Base-by-base conservation (phyloP, 1,140 invertebrate genomes). In the Batillaria attramentaria region DNA sequence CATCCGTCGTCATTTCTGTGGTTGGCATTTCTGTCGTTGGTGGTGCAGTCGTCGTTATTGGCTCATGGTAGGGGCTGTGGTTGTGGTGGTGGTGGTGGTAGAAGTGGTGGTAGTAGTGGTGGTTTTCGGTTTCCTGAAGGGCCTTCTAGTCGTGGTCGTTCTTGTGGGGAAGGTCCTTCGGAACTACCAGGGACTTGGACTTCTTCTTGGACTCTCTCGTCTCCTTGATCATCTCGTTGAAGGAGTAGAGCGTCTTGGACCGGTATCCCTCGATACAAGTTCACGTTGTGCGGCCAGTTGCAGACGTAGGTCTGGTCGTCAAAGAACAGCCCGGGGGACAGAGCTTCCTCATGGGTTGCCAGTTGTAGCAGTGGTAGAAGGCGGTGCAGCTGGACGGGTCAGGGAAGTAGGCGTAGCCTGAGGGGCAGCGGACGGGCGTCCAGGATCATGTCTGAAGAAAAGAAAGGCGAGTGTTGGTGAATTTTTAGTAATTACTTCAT, bases 301-400 rank as follows among this genome's bases (percentile, higher is more conserved):
- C 79, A 80, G 46, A 80, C 69, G 54, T 60, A 54, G 28, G 54
- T 77, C 8, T 70, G 42, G 43, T 50, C 28, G 43, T 80, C 79
- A 33, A 72, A 80, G 57, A 60, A 66, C 31, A 80, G 74, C 0
- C 78, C 78, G 75, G 79, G 8, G 79, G 79, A 31, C 79, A 80
- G 41, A 35, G 33, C 31, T 80, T 80, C 54, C 46, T 41, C 39
- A 80, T 72, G 16, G 79, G 79, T 33, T 74, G 66, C 79, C 79
- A 80, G 68, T 80, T 80, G 74, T 80, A 77, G 74, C 79, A 80
- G 54, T 80, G 79, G 74, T 80, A 80, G 68, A 80, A 80, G 50
- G 54, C 57, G 54, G 41, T 41, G 54, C 79, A 80, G 79, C 70
- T 80, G 57, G n/a, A 41, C 13, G 79, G 79, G 66, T 80, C 79